Base-by-base conservation (phyloP, 2,113 vertebrate species). In the Oxyruncus cristatus region DNA sequence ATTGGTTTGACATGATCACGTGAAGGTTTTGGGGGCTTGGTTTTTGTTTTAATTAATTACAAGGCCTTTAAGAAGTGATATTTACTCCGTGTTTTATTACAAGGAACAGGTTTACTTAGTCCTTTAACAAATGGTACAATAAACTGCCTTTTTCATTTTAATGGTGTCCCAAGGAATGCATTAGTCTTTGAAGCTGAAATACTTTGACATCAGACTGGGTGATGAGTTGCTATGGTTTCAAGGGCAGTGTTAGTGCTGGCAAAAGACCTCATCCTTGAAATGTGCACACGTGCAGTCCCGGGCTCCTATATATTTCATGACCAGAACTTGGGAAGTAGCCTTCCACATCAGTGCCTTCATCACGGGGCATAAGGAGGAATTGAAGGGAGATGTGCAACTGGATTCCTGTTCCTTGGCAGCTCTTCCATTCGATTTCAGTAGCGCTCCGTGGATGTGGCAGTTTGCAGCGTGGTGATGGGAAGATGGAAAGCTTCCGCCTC, bases 131-230 rank as follows among this genome's bases (percentile, higher is more conserved):
- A 96, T 83, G 88, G 88, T 95, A 95, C 93, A 92, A 27, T 97
- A 94, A 97, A 95, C 91, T 76, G 79, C 67, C 90, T 91, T 95
- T 95, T 74, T 86, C 52, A 70, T 92, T 96, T 93, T 67, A 88
- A 89, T 95, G 96, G 93, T 93, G 92, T 93, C 92, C 85, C 93
- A 88, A 94, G 88, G 92, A 95, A 55, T 74, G 44, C 88, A 67
- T 95, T 92, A 97, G 93, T 95, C 94, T 97, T 97, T 98, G 97
- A 98, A 95, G 96, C 95, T 98, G 96, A 98, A 97, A 80, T 94
- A 93, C 96, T 98, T 97, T 97, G 97, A 98, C 98, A 97, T 97
- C 93, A 41, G 91, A 68, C 76, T 96, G 94, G 95, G 72, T 97
- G 96, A 95, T 86, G 92, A 97, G 96, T 97, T 96, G 70, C 95